Evolutionary conservation across 2,797 vertebrate species (phyloP).

Genomic region (Atherinosoma microstoma): DNA sequence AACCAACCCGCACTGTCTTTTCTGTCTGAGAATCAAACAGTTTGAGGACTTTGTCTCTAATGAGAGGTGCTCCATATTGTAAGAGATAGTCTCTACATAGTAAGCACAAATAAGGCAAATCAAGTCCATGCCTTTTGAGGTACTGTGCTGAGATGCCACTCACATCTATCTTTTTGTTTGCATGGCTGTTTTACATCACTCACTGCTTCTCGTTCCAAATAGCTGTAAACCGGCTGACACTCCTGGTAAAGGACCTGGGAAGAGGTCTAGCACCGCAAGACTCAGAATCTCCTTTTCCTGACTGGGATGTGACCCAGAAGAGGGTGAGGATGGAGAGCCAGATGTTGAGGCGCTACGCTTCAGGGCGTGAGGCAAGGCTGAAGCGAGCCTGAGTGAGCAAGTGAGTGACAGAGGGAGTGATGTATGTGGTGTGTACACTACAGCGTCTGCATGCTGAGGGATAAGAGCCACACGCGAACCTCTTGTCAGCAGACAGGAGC

Average conservation of each 20-base stretch:
- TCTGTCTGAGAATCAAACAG: background rate
- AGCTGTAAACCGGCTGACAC: slow-evolving; percentile 26
- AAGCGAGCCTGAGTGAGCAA: slow-evolving; percentile 43
- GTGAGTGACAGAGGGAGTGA: slow-evolving; percentile 57
- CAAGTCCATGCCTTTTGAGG: background rate
- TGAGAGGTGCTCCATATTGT: background rate
- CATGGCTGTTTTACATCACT: background rate
- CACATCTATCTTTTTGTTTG: background rate
- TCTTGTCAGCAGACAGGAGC: slow-evolving; percentile 60
- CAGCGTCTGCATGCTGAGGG: slow-evolving; percentile 48
- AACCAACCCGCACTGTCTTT: background rate
- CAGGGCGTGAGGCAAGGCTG: slow-evolving; percentile 34
- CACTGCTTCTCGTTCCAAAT: slow-evolving; percentile 5
- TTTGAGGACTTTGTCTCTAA: background rate
- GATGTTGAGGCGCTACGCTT: slow-evolving; percentile 70
- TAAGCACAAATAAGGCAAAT: too few species aligned
- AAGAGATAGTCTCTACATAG: too few species aligned
- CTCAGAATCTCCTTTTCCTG: slow-evolving; percentile 42
- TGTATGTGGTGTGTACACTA: slow-evolving; percentile 11
- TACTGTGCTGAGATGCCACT: slow-evolving; percentile 5
- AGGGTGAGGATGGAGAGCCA: slow-evolving; percentile 58
- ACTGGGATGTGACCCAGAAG: slow-evolving; percentile 69
- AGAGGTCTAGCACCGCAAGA: slow-evolving; percentile 39
- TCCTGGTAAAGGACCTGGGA: slow-evolving; percentile 51
- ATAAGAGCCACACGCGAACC: slow-evolving; percentile 55